These are phyloP conservation scores for Calephelis perditalis DNA, from an alignment of 2,888 invertebrate species.

Conservation along the genomic window DNA sequence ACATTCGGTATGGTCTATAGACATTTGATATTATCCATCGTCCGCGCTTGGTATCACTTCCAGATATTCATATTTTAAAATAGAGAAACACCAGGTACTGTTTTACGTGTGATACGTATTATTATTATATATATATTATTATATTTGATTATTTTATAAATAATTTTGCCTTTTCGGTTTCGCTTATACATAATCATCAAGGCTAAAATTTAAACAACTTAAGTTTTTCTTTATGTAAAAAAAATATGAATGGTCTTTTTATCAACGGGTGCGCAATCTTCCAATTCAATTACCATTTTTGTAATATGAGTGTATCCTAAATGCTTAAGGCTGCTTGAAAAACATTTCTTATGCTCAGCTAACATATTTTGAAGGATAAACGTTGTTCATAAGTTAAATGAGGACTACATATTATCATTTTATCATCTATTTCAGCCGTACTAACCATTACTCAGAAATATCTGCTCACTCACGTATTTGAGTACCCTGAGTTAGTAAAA, in stretches of 20 bases:
- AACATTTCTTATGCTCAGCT: constrained; percentile 17
- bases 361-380: constrained; percentile 12
- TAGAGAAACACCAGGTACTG: too few species aligned
- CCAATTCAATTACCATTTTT: constrained; percentile 21
- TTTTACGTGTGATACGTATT: too few species aligned
- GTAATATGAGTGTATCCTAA: constrained; percentile 20
- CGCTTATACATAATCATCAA: too few species aligned
- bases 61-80: too few species aligned
- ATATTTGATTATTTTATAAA: too few species aligned
- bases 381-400: constrained; percentile 15
- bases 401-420: constrained; percentile 5
- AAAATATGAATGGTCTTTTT: too few species aligned
- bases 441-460: background rate
- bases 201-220: too few species aligned
- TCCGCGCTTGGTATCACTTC: too few species aligned
- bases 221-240: too few species aligned
- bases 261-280: constrained; percentile 19
- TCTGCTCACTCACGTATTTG: background rate
- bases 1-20: constrained; percentile 28
- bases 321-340: constrained; percentile 21
- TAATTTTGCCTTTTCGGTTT: too few species aligned
- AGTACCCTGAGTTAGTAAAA: background rate
- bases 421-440: background rate
- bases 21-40: constrained; percentile 1
- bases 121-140: too few species aligned